Percentiles rank a stretch among this genome's conserved stretches.
Conservation (phyloP, 2,113 vertebrate species). For the Platycercus adscitus region DNA sequence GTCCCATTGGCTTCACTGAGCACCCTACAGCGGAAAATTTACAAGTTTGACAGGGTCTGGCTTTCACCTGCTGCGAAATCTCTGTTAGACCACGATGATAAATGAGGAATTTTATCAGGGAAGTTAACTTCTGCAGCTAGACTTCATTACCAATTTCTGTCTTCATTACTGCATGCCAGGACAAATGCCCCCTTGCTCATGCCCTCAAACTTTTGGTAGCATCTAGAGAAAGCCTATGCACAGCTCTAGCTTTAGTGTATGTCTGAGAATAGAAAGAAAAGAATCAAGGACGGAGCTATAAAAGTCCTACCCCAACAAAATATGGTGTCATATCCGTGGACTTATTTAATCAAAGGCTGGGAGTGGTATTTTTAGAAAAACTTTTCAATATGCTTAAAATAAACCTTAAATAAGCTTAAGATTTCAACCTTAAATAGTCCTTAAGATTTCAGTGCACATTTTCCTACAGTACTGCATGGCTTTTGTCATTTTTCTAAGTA, state of each 20-base stretch:
- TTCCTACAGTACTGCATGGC: not conserved
- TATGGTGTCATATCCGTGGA: not conserved
- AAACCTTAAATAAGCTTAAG: not conserved
- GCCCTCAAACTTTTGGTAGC: not conserved
- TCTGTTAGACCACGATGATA: not conserved
- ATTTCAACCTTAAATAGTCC: not conserved
- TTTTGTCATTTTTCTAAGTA: not conserved
- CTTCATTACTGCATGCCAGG: not conserved
- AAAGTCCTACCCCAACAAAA: not conserved
- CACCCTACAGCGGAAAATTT: not conserved
- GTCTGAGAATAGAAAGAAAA: not conserved
- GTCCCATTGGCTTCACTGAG: not conserved
- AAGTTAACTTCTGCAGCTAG: not conserved
- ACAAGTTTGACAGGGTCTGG: not conserved
- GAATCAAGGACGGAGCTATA: not conserved
- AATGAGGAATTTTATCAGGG: not conserved
- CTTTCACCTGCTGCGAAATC: not conserved
- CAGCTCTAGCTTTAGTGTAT: not conserved
- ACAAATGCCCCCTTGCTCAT: not conserved
- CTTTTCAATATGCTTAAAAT: not conserved
- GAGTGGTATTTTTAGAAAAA: not conserved
- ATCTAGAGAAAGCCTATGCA: not conserved
- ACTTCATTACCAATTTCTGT: not conserved
- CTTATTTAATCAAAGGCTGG: not conserved
- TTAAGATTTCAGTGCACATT: not conserved